These are phyloP conservation scores for Cataglyphis altisquamis DNA, from an alignment of 2,888 invertebrate species.

Conservation along the genomic window DNA sequence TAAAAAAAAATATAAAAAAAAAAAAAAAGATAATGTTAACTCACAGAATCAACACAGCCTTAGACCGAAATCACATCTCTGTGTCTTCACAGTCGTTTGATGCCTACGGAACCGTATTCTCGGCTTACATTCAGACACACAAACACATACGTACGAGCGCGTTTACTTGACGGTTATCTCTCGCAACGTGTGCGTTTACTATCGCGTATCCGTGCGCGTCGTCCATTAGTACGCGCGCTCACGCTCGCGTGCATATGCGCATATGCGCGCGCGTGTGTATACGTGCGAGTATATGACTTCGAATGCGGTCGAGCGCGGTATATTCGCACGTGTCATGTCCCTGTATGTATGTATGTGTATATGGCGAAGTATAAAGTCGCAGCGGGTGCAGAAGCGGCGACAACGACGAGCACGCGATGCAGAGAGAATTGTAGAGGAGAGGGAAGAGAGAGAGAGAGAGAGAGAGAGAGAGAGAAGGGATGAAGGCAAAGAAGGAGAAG, in stretches of 20 bases:
- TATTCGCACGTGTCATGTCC: slow-evolving; percentile 5
- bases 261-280: not conserved
- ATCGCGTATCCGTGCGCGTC: slow-evolving; percentile 56
- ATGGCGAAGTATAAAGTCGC: slow-evolving; percentile 64
- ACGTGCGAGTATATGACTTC: not conserved
- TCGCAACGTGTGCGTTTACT: slow-evolving; percentile 50
- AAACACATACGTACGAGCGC: not conserved
- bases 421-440: slow-evolving; percentile 23
- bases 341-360: not conserved
- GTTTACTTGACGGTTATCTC: slow-evolving; percentile 43
- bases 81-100: slow-evolving; percentile 33
- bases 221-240: slow-evolving; percentile 49
- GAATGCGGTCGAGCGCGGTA: slow-evolving; percentile 51
- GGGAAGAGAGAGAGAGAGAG: slow-evolving; percentile 14
- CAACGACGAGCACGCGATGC: slow-evolving; percentile 70
- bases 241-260: not conserved
- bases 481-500: slow-evolving; percentile 17
- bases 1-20: not conserved
- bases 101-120: slow-evolving; percentile 50
- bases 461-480: slow-evolving; percentile 4
- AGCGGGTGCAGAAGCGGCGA: slow-evolving; percentile 71
- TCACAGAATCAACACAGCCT: slow-evolving; percentile 28
- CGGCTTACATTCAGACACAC: not conserved
- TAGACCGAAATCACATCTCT: slow-evolving; percentile 29
- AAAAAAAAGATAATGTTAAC: not conserved